Percentiles rank a stretch among this genome's conserved stretches.
phyloP scores from a whole-genome alignment of 1,140 invertebrate genomes.

The Homalodisca vitripennis region DNA sequence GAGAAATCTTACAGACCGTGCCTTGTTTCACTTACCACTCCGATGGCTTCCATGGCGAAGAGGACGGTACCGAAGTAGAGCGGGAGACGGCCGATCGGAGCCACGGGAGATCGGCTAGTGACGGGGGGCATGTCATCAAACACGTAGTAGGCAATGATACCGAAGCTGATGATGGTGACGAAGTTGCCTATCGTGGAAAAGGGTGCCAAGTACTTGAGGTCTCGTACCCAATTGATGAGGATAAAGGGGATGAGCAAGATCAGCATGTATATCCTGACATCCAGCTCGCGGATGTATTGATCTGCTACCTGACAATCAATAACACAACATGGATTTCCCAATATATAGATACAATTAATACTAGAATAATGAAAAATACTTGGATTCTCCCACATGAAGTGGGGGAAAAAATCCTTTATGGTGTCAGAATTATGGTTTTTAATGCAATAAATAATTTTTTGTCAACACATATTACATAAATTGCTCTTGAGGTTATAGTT shows the following conservation, averaged over 20 bases:
- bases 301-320: slow-evolving; percentile 55
- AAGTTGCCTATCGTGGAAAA: slow-evolving; percentile 73
- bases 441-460: too few species aligned
- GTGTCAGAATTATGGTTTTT: too few species aligned
- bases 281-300: slow-evolving; percentile 48
- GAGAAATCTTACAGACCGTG: too few species aligned
- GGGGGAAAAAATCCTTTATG: not conserved
- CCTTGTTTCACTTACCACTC: slow-evolving; percentile 62
- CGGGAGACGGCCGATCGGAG: slow-evolving; percentile 52
- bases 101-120: slow-evolving; percentile 48
- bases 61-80: slow-evolving; percentile 65
- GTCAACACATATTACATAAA: too few species aligned
- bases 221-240: slow-evolving; percentile 67
- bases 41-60: slow-evolving; percentile 66
- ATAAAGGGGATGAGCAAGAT: slow-evolving; percentile 63
- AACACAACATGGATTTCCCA: too few species aligned
- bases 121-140: slow-evolving; percentile 58
- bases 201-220: slow-evolving; percentile 70
- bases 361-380: not conserved
- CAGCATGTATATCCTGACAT: slow-evolving; percentile 55
- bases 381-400: not conserved
- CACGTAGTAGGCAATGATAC: slow-evolving; percentile 68
- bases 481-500: too few species aligned
- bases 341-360: not conserved
- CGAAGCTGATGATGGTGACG: slow-evolving; percentile 61